Conservation (phyloP, 1,140 invertebrate species). For the Drosophila watanabei region DNA sequence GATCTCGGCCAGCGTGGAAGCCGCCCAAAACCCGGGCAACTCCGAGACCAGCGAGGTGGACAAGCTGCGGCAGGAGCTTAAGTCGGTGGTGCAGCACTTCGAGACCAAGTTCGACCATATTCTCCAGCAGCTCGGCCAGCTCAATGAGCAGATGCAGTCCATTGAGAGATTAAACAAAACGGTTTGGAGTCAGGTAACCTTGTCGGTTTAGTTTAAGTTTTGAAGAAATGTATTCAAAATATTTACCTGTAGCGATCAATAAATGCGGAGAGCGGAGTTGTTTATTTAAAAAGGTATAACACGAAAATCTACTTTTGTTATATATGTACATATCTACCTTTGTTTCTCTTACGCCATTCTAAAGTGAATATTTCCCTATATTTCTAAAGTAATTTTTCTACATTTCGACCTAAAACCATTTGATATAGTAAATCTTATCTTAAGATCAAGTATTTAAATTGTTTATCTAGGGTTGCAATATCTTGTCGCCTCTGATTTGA, state of each 20-base stretch:
- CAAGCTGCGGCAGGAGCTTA: constrained; percentile 60
- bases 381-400: background rate
- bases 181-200: constrained; percentile 66
- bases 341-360: no score
- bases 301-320: background rate
- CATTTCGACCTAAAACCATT: background rate
- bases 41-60: constrained; percentile 33
- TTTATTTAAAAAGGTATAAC: background rate
- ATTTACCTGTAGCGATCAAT: constrained; percentile 10
- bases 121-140: constrained; percentile 21
- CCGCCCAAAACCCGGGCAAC: background rate
- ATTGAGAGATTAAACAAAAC: constrained; percentile 66
- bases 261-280: background rate
- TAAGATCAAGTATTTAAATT: background rate
- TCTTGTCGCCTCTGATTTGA: background rate
- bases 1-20: constrained; percentile 39
- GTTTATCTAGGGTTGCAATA: background rate
- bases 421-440: background rate
- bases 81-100: constrained; percentile 66
- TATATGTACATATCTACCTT: no score
- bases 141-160: constrained; percentile 54
- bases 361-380: background rate
- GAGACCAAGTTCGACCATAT: constrained; percentile 64
- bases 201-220: constrained; percentile 45
- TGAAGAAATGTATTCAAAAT: background rate